These are phyloP conservation scores for Coregonus ussuriensis DNA, from an alignment of 2,797 vertebrate species.

Conservation along the genomic window DNA sequence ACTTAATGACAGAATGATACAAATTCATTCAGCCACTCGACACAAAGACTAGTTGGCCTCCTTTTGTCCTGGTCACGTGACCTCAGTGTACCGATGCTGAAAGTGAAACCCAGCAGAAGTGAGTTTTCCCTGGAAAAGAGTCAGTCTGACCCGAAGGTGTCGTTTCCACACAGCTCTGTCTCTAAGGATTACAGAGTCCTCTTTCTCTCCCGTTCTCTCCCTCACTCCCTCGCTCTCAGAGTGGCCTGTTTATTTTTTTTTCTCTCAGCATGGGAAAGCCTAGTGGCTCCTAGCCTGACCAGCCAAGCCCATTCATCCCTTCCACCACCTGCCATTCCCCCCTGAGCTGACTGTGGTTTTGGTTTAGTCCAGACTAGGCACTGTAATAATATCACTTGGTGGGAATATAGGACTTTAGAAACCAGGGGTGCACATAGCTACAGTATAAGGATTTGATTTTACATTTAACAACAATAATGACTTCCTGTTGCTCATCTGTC, in stretches of 20 bases:
- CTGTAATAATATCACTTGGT: not conserved
- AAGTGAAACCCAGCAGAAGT: conserved; percentile 16
- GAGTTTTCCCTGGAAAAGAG: conserved; percentile 8
- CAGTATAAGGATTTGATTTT: too few species aligned
- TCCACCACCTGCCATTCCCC: too few species aligned
- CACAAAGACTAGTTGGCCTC: not conserved
- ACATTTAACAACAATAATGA: too few species aligned
- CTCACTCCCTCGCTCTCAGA: conserved; percentile 1
- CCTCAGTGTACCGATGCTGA: conserved; percentile 8
- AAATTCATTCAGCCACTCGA: not conserved
- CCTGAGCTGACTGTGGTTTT: too few species aligned
- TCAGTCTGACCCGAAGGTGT: conserved; percentile 15
- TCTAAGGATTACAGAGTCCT: conserved; percentile 42
- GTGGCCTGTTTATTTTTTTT: conserved; percentile 52
- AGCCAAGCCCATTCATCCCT: conserved; percentile 18
- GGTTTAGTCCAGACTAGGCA: too few species aligned
- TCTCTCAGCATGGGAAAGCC: conserved; percentile 39
- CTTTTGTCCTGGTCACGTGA: conserved; percentile 11
- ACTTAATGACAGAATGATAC: not conserved
- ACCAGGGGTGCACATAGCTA: too few species aligned
- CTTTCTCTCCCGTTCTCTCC: conserved; percentile 15
- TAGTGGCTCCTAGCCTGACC: conserved; percentile 34
- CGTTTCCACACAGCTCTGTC: conserved; percentile 17
- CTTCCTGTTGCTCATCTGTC: too few species aligned
- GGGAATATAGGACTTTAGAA: too few species aligned